Base-by-base conservation (phyloP, 2,113 vertebrate genomes). In the Oceanites oceanicus region DNA sequence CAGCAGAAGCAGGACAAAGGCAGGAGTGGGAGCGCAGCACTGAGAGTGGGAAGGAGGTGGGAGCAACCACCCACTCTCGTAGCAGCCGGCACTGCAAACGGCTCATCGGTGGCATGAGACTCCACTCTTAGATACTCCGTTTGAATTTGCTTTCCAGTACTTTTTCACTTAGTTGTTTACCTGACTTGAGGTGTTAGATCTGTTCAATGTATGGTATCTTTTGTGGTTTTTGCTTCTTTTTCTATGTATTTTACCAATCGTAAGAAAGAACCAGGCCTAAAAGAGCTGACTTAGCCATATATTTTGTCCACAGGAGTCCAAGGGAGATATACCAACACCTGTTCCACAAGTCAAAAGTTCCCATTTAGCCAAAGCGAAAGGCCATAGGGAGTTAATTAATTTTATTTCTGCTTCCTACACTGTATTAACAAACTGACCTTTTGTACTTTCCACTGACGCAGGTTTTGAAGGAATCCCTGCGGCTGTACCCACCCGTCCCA, bases 381-480 rank as follows among this genome's bases (percentile, higher is more conserved):
- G 53, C 77, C 21, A 14, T 11, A 65, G 71, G 79, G 87, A 91
- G 40, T 18, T 61, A 92, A 84, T 52, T 65, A 44, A 30, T 85
- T 92, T 26, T 59, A 42, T 66, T 85, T 87, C 49, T 73, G 71
- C 53, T 56, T 66, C 47, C 53, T 65, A 7, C 5, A 3, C 34
- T 72, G 12, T 25, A 29, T 58, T 81, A 82, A 16, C 34, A 66
- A 38, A 36, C 18, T 68, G 89, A 63, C 7, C 73, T 84, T 40
- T 25, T 45, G 42, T 87, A 49, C 49, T 89, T 78, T 78, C 45
- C 5, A 18, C 47, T 90, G 79, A 18, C 1, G 0, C 68, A 99
- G 99, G 98, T 99, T 65, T 95, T 99, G 63, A 99, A 99, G 94
- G 99, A 99, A 96, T 98, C 98, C 0, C 98, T 99, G 87, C 97